A percentile compares a stretch with the other conserved stretches of the same genome.
Evolutionary conservation across 2,797 vertebrate species (phyloP).

Genomic region (Lemur catta): DNA sequence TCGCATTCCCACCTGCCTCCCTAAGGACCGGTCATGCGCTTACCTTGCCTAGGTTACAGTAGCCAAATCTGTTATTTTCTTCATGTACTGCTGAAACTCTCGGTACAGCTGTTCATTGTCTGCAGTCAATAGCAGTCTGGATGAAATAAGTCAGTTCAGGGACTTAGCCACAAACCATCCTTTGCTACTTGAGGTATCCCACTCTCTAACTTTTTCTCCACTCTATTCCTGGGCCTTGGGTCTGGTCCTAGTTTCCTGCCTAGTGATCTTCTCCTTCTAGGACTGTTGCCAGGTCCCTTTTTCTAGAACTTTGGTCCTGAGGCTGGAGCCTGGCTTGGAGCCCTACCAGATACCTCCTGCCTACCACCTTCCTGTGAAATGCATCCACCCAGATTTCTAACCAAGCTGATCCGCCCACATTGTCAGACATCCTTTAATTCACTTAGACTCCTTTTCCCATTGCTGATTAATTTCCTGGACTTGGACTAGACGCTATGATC

Average conservation of each 20-base stretch:
- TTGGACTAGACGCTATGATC: neutral
- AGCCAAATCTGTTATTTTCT: neutral
- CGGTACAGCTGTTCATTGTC: neutral
- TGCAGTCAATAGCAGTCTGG: neutral
- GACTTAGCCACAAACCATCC: neutral
- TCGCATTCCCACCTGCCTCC: neutral
- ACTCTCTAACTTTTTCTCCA: no score
- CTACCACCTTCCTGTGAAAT: slow-evolving; percentile 9
- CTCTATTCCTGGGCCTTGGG: neutral
- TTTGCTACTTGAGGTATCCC: neutral
- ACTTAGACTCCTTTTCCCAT: neutral
- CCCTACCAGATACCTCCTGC: neutral
- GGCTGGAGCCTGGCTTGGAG: neutral
- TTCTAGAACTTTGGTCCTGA: neutral
- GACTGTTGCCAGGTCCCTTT: neutral
- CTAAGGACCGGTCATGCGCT: neutral
- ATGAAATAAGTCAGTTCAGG: neutral
- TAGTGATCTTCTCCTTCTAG: neutral
- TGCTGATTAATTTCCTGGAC: neutral
- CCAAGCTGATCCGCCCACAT: neutral
- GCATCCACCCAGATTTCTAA: neutral
- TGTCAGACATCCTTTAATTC: neutral
- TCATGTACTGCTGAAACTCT: neutral
- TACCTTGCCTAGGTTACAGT: neutral
- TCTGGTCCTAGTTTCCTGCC: neutral